Evolutionary conservation across 2,797 vertebrate species (phyloP).

Genomic region (Bradypodion pumilum): DNA sequence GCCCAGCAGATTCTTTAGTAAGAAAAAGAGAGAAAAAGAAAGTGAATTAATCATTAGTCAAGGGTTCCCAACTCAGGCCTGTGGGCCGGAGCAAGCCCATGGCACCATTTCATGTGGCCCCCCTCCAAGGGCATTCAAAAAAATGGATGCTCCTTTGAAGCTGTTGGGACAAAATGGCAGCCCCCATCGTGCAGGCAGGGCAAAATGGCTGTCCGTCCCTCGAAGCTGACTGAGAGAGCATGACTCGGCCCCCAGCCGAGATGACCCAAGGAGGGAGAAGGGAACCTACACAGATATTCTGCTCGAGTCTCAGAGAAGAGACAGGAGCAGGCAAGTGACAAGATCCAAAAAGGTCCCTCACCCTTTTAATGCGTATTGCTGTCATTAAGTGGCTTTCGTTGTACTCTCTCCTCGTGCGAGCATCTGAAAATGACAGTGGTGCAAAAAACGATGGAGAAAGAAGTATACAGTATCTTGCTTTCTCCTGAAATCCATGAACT

Average conservation of each 20-base stretch:
- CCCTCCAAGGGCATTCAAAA: too few relatives aligned
- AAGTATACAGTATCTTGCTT: background rate
- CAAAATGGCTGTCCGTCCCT: too few relatives aligned
- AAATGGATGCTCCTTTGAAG: too few relatives aligned
- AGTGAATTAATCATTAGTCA: too few relatives aligned
- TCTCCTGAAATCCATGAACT: background rate
- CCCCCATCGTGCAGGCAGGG: too few relatives aligned
- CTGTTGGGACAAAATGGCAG: too few relatives aligned
- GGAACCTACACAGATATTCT: background rate
- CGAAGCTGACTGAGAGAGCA: too few relatives aligned
- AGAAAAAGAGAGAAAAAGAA: background rate
- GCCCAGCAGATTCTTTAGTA: conserved; percentile 26
- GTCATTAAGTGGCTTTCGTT: conserved; percentile 83
- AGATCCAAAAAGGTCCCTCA: conserved; percentile 45
- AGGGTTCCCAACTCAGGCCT: too few relatives aligned
- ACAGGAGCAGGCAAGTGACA: background rate
- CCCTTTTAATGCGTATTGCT: conserved; percentile 79
- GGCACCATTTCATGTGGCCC: too few relatives aligned
- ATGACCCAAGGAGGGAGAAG: background rate
- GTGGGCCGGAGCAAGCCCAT: too few relatives aligned
- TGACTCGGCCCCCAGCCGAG: too few relatives aligned
- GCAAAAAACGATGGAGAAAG: background rate
- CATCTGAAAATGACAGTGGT: conserved; percentile 77
- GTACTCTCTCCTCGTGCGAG: conserved; percentile 81
- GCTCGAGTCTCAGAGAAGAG: background rate